phyloP scores from a whole-genome alignment of 2,888 invertebrate genomes.

The Schrankia costaestrigalis region DNA sequence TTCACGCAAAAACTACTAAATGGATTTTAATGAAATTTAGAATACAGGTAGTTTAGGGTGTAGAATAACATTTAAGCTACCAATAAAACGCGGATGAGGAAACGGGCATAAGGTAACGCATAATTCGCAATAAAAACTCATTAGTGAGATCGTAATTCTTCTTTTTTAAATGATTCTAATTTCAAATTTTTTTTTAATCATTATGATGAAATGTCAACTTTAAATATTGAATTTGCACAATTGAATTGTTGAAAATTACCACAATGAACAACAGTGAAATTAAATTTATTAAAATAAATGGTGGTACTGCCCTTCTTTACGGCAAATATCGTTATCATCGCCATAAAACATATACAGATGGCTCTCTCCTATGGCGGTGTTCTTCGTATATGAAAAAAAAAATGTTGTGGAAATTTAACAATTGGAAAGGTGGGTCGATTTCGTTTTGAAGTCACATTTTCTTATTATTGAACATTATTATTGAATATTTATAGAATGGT shows the following conservation, averaged over 20 bases:
- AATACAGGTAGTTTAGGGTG: too few species aligned
- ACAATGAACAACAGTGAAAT: background rate
- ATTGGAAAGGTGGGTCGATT: background rate
- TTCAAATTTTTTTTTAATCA: too few species aligned
- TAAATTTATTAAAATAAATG: too few species aligned
- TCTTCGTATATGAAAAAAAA: background rate
- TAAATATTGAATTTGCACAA: too few species aligned
- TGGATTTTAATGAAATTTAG: too few species aligned
- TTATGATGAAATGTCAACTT: background rate
- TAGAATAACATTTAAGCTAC: too few species aligned
- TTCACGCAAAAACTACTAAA: too few species aligned
- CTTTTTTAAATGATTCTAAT: background rate
- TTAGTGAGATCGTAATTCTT: background rate
- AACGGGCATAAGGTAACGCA: too few species aligned
- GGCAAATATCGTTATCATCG: background rate
- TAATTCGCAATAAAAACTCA: background rate
- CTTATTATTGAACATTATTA: background rate
- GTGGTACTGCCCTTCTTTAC: background rate
- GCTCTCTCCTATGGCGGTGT: background rate
- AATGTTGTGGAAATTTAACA: background rate
- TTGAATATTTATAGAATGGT: background rate
- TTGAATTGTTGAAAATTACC: background rate
- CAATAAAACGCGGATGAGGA: too few species aligned
- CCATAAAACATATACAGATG: background rate
- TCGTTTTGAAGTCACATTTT: background rate